Conservation (phyloP, 37 sponge, comb jelly and placozoan genomes). For the Spongia lamella region DNA sequence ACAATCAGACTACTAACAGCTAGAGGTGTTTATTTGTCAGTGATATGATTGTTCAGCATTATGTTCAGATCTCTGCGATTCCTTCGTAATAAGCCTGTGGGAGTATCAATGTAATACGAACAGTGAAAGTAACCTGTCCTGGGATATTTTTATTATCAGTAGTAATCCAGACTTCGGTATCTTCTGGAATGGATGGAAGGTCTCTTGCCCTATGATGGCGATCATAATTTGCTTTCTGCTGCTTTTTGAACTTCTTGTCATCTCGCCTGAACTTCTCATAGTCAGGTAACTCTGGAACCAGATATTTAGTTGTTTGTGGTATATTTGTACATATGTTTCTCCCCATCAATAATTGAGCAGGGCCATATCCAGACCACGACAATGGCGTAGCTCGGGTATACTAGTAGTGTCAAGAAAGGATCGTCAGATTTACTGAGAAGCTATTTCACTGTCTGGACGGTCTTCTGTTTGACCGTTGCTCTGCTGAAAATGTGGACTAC, state of each 20-base stretch:
- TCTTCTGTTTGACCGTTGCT: constrained; percentile 54
- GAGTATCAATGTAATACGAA: constrained; percentile 31
- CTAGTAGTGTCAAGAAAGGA: constrained; percentile 26
- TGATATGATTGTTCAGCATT: no score
- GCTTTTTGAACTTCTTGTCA: constrained; percentile 1
- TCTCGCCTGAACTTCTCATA: constrained; percentile 13
- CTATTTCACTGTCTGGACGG: constrained; percentile 47
- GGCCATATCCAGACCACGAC: constrained; percentile 51
- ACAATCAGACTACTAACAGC: no score
- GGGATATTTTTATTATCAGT: not conserved
- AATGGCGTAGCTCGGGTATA: constrained; percentile 51
- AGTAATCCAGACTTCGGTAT: constrained; percentile 43
- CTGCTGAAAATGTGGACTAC: constrained; percentile 54
- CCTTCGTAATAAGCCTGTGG: constrained; percentile 18
- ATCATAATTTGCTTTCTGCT: constrained; percentile 42
- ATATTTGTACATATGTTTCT: constrained; percentile 34
- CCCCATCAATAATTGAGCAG: no score
- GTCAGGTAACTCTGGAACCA: constrained; percentile 46
- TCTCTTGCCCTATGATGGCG: constrained; percentile 19
- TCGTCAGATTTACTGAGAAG: constrained; percentile 17
- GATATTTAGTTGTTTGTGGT: constrained; percentile 29
- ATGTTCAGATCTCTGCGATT: no score
- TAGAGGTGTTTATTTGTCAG: no score
- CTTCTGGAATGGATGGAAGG: constrained; percentile 2
- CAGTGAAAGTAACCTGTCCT: constrained; percentile 30